Evolutionary conservation across 2,888 invertebrate genomes (phyloP).

Genomic region (Zygogramma bicolorata): DNA sequence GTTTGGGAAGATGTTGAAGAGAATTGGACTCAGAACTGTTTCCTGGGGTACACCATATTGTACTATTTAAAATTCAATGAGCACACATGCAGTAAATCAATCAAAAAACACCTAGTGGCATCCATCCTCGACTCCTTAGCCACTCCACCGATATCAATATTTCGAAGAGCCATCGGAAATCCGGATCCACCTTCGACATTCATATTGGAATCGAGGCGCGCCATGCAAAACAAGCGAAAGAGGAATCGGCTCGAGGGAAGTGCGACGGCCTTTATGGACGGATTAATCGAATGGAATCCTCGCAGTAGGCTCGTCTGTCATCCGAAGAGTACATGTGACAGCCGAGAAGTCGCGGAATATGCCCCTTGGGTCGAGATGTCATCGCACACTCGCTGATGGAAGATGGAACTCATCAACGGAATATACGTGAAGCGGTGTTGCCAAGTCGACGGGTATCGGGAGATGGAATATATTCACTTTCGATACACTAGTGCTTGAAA

Average conservation of each 20-base stretch:
- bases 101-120: too few relatives aligned
- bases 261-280: not conserved
- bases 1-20: too few relatives aligned
- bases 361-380: not conserved
- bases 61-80: too few relatives aligned
- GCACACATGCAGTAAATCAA: too few relatives aligned
- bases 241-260: not conserved
- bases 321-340: not conserved
- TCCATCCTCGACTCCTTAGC: not conserved
- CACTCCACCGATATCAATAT: not conserved
- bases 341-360: not conserved
- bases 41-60: too few relatives aligned
- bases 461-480: too few relatives aligned
- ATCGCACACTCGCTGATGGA: constrained; percentile 9
- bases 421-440: not conserved
- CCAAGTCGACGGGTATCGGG: too few relatives aligned
- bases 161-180: not conserved
- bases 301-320: constrained; percentile 9
- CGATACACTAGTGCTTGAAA: too few relatives aligned
- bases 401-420: constrained; percentile 3
- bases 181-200: not conserved
- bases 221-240: not conserved
- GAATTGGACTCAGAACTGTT: too few relatives aligned
- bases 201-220: not conserved
- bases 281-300: not conserved